Base-by-base conservation (phyloP, 1,140 invertebrate species). In the Papilio dardanus region DNA sequence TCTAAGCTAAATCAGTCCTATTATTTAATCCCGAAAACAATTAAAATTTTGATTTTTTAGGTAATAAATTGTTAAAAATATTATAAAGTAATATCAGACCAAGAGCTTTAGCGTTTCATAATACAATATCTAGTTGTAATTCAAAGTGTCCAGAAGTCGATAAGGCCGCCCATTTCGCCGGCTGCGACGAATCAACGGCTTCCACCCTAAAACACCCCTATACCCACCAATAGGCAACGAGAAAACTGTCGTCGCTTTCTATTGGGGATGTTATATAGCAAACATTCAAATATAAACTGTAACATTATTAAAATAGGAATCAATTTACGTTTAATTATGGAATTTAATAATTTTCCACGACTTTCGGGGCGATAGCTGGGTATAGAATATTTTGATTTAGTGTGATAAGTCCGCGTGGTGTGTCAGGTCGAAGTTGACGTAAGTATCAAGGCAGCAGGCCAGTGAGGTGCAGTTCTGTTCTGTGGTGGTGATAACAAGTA, bases 361-460 rank as follows among this genome's bases (percentile, higher is more conserved):
- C 76, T 84, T 86, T 83, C 37, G 83, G 79, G 74, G 77, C n/a
- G 42, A 19, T 71, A 42, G 78, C 74, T 74, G 81, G 79, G 85
- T 81, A 76, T 85, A 83, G 84, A 80, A 85, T 79, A 85, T 85
- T 91, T 87, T 88, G 85, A 91, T 92, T 88, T 90, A 92, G 90
- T 91, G 77, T 58, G 74, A 71, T 85, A 84, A 79, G 74, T 74
- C 79, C 73, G 75, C 82, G 42, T 37, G 75, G n/a, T 40, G 71
- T 67, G 71, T 31, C 67, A 77, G 74, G 81, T 79, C 54, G 80
- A 76, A 67, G 67, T 35, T 42, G 75, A 65, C 79, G 4, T 4
- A 10, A 21, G 12, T 62, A 62, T 5, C 19, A 28, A 21, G 24
- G n/a, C 33, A 58, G 21, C 30, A 37, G n/a, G n/a, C 54, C 62